These are phyloP conservation scores for Craniophora ligustri DNA, from an alignment of 2,888 invertebrate species.

Conservation along the genomic window DNA sequence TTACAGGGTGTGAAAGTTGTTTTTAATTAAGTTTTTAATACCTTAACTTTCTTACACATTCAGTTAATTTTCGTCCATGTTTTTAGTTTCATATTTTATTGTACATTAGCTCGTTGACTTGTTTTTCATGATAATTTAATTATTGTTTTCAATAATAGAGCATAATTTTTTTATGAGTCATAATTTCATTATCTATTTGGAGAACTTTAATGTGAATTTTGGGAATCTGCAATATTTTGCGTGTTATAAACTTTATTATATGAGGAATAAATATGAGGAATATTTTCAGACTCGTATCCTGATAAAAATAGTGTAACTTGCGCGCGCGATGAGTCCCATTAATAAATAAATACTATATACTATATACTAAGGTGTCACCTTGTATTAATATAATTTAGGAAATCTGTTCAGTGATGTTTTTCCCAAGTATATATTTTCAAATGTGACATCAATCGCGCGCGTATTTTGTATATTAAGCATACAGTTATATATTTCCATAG, in stretches of 20 bases:
- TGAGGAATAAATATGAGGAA: constrained; percentile 38
- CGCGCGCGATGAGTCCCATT: constrained; percentile 30
- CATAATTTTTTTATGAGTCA: constrained; percentile 83
- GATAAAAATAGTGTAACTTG: constrained; percentile 27
- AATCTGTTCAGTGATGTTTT: constrained; percentile 6
- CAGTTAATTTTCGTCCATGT: constrained; percentile 86
- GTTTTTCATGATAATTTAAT: constrained; percentile 85
- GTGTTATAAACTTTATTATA: constrained; percentile 48
- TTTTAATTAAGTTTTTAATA: constrained; percentile 75
- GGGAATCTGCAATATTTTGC: constrained; percentile 87
- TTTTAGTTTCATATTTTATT: constrained; percentile 87
- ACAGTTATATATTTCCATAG: constrained; percentile 54
- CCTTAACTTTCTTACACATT: constrained; percentile 80
- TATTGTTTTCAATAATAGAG: constrained; percentile 79
- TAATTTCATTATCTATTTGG: constrained; percentile 67
- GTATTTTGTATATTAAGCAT: constrained; percentile 38
- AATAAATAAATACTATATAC: not conserved
- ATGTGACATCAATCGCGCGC: constrained; percentile 32
- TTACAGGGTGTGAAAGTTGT: constrained; percentile 83
- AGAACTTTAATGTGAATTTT: constrained; percentile 72
- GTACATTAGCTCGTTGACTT: constrained; percentile 82
- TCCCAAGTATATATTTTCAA: too few species aligned
- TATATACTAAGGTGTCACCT: too few species aligned
- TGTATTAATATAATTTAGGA: constrained; percentile 9
- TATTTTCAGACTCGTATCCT: constrained; percentile 39